Evolutionary conservation across 1,140 invertebrate species (phyloP).

Genomic region (Melipona quadrifasciata): DNA sequence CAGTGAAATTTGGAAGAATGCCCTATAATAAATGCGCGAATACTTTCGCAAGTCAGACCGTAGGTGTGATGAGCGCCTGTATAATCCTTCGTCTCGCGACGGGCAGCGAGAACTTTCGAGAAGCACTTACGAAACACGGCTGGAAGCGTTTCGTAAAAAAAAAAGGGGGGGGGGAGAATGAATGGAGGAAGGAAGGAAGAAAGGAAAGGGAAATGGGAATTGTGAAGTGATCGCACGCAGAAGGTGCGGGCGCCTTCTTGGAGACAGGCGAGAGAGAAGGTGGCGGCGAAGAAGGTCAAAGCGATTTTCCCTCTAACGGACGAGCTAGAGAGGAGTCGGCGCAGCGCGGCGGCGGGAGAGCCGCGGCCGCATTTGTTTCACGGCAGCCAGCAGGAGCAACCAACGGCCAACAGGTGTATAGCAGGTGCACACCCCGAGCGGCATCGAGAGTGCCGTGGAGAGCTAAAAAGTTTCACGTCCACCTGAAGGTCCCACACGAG

Average conservation of each 20-base stretch:
- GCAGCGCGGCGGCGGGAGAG: neutral
- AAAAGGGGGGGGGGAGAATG: neutral
- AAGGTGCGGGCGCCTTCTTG: neutral
- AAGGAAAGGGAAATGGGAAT: neutral
- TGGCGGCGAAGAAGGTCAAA: slow-evolving; percentile 40
- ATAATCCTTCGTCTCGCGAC: neutral
- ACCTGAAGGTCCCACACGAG: slow-evolving; percentile 76
- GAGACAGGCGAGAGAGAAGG: neutral
- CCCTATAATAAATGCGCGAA: too few species aligned
- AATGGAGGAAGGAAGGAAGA: neutral
- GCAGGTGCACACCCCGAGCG: slow-evolving; percentile 73
- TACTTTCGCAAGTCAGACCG: too few species aligned
- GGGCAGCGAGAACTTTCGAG: neutral
- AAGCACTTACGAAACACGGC: neutral
- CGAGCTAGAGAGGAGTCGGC: slow-evolving; percentile 48
- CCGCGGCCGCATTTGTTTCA: slow-evolving; percentile 51
- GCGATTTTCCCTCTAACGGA: slow-evolving; percentile 59
- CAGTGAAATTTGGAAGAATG: too few species aligned
- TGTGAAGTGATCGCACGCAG: neutral
- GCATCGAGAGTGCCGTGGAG: slow-evolving; percentile 57
- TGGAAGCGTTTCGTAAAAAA: neutral
- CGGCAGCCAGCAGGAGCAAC: slow-evolving; percentile 58
- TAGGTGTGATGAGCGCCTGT: too few species aligned
- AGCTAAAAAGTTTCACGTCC: slow-evolving; percentile 74
- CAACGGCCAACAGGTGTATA: slow-evolving; percentile 77